Conservation (phyloP, 2,113 vertebrate genomes). For the Elachura formosa region DNA sequence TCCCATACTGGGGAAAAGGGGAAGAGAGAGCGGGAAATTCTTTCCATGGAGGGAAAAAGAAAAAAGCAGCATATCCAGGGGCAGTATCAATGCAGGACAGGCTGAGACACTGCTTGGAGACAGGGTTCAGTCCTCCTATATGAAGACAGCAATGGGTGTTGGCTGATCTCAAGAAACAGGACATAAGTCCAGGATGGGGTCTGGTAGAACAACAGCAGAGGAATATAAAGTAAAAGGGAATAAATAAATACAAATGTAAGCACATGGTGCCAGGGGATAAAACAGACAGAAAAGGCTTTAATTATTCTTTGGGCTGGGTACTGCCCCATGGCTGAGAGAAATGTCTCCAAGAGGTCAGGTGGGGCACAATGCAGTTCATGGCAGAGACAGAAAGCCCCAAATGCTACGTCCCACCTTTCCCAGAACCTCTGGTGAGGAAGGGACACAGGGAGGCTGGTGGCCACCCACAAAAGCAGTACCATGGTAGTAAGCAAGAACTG, state of each 20-base stretch:
- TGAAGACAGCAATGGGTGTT: background rate
- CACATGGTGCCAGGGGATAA: background rate
- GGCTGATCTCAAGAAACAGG: background rate
- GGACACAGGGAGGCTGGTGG: accelerated
- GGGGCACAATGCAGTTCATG: background rate
- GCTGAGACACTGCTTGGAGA: background rate
- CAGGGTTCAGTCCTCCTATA: background rate
- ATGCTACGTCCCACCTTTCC: accelerated
- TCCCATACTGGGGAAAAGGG: background rate
- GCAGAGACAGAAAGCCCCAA: background rate
- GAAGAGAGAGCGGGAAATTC: background rate
- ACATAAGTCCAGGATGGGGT: background rate
- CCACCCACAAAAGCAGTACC: background rate
- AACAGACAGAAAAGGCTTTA: background rate
- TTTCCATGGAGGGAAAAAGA: background rate
- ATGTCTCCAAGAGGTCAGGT: background rate
- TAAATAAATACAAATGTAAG: conserved; percentile 44
- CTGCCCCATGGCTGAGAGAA: background rate
- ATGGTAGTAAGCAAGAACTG: background rate
- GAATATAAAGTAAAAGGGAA: conserved; percentile 7
- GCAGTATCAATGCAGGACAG: background rate
- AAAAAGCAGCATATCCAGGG: background rate
- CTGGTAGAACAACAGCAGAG: background rate
- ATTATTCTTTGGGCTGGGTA: background rate
- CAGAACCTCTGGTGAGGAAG: background rate